These are phyloP conservation scores for Philereme transversata DNA, from an alignment of 2,888 invertebrate species.

Conservation along the genomic window DNA sequence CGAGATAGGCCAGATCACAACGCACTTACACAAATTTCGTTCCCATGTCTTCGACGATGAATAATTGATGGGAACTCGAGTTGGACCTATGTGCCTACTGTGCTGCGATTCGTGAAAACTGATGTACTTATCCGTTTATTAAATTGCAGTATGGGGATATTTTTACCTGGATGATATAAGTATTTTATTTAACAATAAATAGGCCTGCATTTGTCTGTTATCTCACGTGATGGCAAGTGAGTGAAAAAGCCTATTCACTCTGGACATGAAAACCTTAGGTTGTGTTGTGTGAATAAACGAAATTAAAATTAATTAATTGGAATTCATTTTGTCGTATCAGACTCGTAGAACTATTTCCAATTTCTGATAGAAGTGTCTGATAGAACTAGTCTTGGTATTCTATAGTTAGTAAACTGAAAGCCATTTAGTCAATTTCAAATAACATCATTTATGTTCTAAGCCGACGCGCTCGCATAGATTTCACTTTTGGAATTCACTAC, in stretches of 20 bases:
- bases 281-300: too few species aligned
- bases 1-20: slow-evolving; percentile 79
- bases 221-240: too few species aligned
- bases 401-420: not conserved
- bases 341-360: not conserved
- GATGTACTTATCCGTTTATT: slow-evolving; percentile 10
- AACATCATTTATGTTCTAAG: slow-evolving; percentile 32
- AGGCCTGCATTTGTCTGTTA: too few species aligned
- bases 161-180: not conserved
- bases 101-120: slow-evolving; percentile 28
- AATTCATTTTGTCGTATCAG: too few species aligned
- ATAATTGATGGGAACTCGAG: slow-evolving; percentile 73
- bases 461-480: slow-evolving; percentile 43
- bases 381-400: slow-evolving; percentile 1
- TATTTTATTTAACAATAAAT: too few species aligned
- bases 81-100: slow-evolving; percentile 44
- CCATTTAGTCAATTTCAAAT: slow-evolving; percentile 20
- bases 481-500: slow-evolving; percentile 53
- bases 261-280: too few species aligned
- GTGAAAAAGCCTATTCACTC: too few species aligned
- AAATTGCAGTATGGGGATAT: not conserved
- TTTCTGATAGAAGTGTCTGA: not conserved
- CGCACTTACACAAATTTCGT: slow-evolving; percentile 81
- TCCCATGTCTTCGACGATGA: slow-evolving; percentile 78
- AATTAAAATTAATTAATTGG: too few species aligned